Evolutionary conservation across 2,113 vertebrate species (phyloP).

Genomic region (Pithys albifrons): DNA sequence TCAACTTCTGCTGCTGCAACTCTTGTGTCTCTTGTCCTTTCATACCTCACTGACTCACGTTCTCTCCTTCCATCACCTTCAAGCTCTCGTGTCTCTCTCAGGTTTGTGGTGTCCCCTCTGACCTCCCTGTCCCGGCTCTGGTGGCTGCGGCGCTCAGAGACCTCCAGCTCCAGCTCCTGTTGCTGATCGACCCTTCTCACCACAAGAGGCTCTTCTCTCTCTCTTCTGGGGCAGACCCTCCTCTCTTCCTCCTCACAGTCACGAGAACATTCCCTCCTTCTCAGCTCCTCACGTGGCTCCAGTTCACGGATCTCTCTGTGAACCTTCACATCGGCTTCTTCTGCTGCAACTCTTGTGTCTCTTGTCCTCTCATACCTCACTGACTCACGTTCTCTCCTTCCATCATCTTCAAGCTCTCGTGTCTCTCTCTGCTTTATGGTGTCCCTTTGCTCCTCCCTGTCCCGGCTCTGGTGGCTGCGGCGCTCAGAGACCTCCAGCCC

Average conservation of each 20-base stretch:
- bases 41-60: rapidly evolving
- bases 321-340: not conserved
- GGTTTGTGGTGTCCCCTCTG: rapidly evolving
- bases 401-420: no score
- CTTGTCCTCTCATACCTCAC: no score
- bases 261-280: not conserved
- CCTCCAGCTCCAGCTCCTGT: not conserved
- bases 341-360: not conserved
- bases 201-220: no score
- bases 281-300: not conserved
- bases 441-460: not conserved
- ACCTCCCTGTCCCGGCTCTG: rapidly evolving
- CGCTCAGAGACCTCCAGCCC: not conserved
- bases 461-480: rapidly evolving
- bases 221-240: no score
- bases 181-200: no score
- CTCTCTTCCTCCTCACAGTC: no score
- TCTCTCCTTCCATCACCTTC: not conserved
- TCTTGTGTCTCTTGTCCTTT: not conserved
- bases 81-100: rapidly evolving
- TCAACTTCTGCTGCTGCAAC: not conserved
- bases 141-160: not conserved
- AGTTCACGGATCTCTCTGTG: rapidly evolving
- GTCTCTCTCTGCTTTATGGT: not conserved
- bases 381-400: no score